Evolutionary conservation across 2,113 vertebrate genomes (phyloP).

Genomic region (Sardina pilchardus): DNA sequence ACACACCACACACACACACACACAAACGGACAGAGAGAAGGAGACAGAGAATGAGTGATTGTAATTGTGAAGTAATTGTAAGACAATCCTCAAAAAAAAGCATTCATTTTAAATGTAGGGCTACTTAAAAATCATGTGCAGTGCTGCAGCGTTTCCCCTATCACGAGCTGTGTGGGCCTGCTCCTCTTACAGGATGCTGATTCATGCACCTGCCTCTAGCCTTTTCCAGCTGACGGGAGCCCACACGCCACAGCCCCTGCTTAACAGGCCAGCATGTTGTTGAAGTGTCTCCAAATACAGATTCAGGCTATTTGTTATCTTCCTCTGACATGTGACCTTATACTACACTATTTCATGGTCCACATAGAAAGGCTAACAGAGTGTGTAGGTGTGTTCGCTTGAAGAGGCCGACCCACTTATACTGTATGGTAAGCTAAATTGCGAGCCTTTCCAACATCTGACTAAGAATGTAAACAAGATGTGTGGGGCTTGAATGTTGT

Average conservation of each 20-base stretch:
- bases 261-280: not conserved
- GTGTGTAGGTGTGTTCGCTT: not conserved
- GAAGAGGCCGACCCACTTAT: not conserved
- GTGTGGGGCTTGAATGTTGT: not conserved
- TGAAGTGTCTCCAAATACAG: not conserved
- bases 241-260: not conserved
- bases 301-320: not conserved
- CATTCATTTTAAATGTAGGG: too few relatives aligned
- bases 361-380: not conserved
- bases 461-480: not conserved
- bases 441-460: not conserved
- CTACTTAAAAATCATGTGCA: too few relatives aligned
- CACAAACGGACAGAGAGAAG: too few relatives aligned
- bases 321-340: not conserved
- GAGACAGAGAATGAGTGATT: too few relatives aligned
- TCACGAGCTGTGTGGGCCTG: not conserved
- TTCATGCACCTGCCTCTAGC: not conserved
- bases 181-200: not conserved
- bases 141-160: too few relatives aligned
- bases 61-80: too few relatives aligned
- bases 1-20: too few relatives aligned
- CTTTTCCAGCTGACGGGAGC: not conserved
- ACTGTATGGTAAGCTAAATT: not conserved
- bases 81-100: too few relatives aligned
- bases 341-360: not conserved